Base-by-base conservation (phyloP, 2,888 invertebrate genomes). In the Eupithecia vulgata region DNA sequence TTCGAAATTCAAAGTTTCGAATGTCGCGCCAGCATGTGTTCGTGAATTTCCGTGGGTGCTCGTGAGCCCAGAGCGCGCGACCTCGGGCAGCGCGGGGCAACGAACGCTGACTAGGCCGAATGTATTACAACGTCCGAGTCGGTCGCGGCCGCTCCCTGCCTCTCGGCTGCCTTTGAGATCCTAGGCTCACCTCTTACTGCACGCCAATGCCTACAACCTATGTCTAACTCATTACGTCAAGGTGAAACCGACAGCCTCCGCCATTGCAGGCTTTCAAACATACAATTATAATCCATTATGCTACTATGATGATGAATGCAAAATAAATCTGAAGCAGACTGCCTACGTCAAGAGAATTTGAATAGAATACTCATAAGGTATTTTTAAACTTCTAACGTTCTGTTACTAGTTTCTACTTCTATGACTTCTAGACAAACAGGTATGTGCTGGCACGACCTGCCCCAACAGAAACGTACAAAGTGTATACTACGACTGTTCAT, bases 71-170 rank as follows among this genome's bases (percentile, higher is more conserved):
- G 82, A 81, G 82, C 91, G 94, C 77, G 86, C 91, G 94, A 90
- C 93, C 93, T 93, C 94, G 93, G 83, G 87, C 84, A 80, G 76
- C 82, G 81, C 88, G 81, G 94, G 93, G 91, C 93, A 94, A 94
- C 92, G 93, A 90, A 90, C 94, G 93, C 91, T 92, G 90, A 94
- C 92, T 94, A 93, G 94, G 93, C 91, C 94, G 92, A 93, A 91
- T 90, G 91, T 91, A 92, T 93, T 94, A 94, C 93, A 93, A 92
- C 94, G 94, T 93, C 93, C 93, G 91, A 93, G 87, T 88, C 85
- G 87, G 70, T 88, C 88, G 88, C 87, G 88, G 89, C 92, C 92
- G 90, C 91, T 92, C 93, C 93, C 92, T 91, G 89, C 91, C 92
- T 87, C 90, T 90, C 91, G 86, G 90, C 89, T 86, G 90, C 89